phyloP scores from a whole-genome alignment of 2,797 vertebrate genomes.

The Melanotaenia boesemani region DNA sequence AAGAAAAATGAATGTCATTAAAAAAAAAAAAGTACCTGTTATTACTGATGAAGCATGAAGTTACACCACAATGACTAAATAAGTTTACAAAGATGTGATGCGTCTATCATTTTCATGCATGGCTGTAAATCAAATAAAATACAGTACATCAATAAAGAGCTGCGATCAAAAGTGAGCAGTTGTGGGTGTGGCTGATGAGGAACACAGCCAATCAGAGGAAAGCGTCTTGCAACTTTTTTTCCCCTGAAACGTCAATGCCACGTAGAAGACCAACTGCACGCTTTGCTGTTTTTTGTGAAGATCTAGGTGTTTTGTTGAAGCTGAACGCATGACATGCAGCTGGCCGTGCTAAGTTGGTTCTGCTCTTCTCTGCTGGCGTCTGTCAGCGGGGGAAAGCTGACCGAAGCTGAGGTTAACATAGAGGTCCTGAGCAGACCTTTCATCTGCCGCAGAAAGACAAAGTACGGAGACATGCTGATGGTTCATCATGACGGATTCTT shows the following conservation, averaged over 20 bases:
- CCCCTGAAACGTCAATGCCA: conserved; percentile 67
- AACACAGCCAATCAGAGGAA: conserved; percentile 64
- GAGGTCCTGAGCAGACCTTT: conserved; percentile 93
- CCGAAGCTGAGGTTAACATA: conserved; percentile 89
- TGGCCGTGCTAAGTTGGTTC: conserved; percentile 74
- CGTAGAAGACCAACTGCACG: conserved; percentile 56
- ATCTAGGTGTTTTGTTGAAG: not conserved
- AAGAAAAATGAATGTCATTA: conserved; percentile 45
- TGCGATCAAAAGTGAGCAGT: not conserved
- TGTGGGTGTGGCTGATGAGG: conserved; percentile 43
- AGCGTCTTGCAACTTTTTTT: conserved; percentile 45
- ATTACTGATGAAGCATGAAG: conserved; percentile 51
- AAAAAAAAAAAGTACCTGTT: not conserved
- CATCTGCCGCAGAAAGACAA: conserved; percentile 91
- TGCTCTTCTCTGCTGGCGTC: conserved; percentile 71
- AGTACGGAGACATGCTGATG: conserved; percentile 92
- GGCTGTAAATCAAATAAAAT: conserved; percentile 44
- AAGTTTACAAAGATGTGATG: conserved; percentile 11
- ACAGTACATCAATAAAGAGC: conserved; percentile 53
- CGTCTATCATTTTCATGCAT: conserved; percentile 53
- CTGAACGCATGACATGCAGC: conserved; percentile 70
- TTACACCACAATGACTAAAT: conserved; percentile 10
- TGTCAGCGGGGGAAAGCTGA: conserved; percentile 85
- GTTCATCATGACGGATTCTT: conserved; percentile 92
- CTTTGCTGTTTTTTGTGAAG: not conserved